Conservation (phyloP, 2,888 invertebrate genomes). For the Pilophorus perplexus region DNA sequence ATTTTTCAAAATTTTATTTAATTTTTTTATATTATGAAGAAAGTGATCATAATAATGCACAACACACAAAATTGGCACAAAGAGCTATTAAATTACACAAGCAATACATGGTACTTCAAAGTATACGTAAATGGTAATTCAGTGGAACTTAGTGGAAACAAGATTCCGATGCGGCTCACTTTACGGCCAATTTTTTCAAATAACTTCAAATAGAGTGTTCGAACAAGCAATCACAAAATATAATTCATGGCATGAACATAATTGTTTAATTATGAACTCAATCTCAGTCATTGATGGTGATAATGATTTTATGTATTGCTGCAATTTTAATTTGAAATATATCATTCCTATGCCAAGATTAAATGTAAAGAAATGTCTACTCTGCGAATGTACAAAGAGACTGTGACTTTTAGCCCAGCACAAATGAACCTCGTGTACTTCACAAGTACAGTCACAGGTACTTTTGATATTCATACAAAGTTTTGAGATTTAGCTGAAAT, state of each 20-base stretch:
- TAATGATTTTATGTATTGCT: conserved; percentile 31
- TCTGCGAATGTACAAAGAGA: conserved; percentile 13
- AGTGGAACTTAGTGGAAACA: no score
- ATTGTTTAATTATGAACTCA: conserved; percentile 26
- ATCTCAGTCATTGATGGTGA: conserved; percentile 36
- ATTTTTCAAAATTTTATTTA: conserved; percentile 12
- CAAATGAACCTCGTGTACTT: no score
- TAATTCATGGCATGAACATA: no score
- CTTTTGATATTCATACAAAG: no score
- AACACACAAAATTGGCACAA: conserved; percentile 46
- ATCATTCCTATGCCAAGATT: conserved; percentile 12
- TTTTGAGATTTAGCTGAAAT: no score
- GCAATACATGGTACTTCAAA: conserved; percentile 38
- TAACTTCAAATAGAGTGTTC: no score
- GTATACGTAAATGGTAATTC: conserved; percentile 24
- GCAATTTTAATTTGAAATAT: conserved; percentile 14
- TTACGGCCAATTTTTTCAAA: no score
- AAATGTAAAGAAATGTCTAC: not conserved
- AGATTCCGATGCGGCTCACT: no score
- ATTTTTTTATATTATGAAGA: conserved; percentile 43
- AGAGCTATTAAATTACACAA: conserved; percentile 45
- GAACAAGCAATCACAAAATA: no score
- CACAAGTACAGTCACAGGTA: no score
- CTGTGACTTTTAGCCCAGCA: no score
- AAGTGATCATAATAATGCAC: conserved; percentile 44